Base-by-base conservation (phyloP, 2,888 invertebrate species). In the Synergus itoensis region DNA sequence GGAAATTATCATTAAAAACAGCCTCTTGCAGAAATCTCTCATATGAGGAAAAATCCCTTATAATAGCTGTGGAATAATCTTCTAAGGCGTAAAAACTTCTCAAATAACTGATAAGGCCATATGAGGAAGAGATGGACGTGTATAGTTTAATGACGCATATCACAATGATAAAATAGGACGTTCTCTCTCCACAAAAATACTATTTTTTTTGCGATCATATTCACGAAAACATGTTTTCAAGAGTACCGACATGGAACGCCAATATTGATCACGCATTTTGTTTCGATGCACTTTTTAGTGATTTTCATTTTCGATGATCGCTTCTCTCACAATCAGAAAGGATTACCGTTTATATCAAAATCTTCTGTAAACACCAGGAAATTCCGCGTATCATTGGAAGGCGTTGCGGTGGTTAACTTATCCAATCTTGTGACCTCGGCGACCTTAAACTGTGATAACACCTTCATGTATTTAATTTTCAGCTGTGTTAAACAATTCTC, bases 361-460 rank as follows among this genome's bases (percentile, higher is more conserved):
- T n/a, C 53, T 53, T 40, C 11, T 53, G 53, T 73, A 11, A 73
- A 73, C 36, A 73, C 73, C 36, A 73, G 73, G 53, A 73, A 73
- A 73, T n/a, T 73, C 53, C 11, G 48, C 48, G 11, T 48, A 53
- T 73, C 73, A 73, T 53, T 53, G 21, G 16, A 73, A 73, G 36
- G 28, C 67, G 18, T 5, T 36, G 14, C 21, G 41, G 67, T 67
- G 43, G 67, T 67, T 43, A 65, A 78, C 60, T 41, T 81, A 80
- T 82, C 79, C 80, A 81, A 80, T 82, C 80, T 81, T 64, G 40
- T 63, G 80, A 81, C 79, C 77, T 77, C 53, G 53, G 18, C 78
- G 77, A 80, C 78, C 81, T 57, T 63, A 45, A 76, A 76, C 41
- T 28, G 77, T 16, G 78, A 80, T 81, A 80, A 80, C 67, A 80